Base-by-base conservation (phyloP, 2,113 vertebrate genomes). In the Syngnathoides biaculeatus region DNA sequence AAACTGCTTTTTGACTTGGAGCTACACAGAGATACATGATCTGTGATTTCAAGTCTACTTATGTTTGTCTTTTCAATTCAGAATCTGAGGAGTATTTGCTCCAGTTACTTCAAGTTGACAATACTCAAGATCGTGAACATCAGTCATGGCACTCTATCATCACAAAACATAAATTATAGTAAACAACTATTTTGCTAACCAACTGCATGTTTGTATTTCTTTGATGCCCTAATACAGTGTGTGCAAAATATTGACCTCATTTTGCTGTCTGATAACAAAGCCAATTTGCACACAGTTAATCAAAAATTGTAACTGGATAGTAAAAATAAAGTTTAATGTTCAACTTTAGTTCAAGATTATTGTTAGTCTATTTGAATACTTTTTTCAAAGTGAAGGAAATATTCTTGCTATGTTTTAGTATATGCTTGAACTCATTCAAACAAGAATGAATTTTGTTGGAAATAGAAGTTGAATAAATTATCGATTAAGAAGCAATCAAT, bases 11-110 rank as follows among this genome's bases (percentile, higher is more conserved):
- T 38, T 40, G 30, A 11, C 38, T n/a, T 42, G 4, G 17, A 13
- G n/a, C 59, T 42, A 42, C 59, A 62, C 42, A 62, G 39, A 14
- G 19, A 65, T 57, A 43, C 42, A 64, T 50, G 26, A 57, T 48
- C 27, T 45, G 9, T 67, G 22, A 35, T 35, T 35, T 35, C 0
- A 35, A 35, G 6, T 35, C 4, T 35, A 35, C 6, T 35, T 35
- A 5, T 6, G 6, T 35, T 35, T 35, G 30, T 35, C 3, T 35
- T 35, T 35, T 35, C 6, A 35, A 35, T 35, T 35, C 6, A 35
- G 30, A 35, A 35, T 35, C 30, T 35, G 30, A 35, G 43, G 42
- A 27, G 5, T 15, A 53, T 30, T 65, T 27, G n/a, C n/a, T n/a
- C n/a, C n/a, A n/a, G n/a, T n/a, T n/a, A n/a, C n/a, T 57, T 27